Conservation (phyloP, 2,797 vertebrate genomes). For the Pelochelys cantorii region DNA sequence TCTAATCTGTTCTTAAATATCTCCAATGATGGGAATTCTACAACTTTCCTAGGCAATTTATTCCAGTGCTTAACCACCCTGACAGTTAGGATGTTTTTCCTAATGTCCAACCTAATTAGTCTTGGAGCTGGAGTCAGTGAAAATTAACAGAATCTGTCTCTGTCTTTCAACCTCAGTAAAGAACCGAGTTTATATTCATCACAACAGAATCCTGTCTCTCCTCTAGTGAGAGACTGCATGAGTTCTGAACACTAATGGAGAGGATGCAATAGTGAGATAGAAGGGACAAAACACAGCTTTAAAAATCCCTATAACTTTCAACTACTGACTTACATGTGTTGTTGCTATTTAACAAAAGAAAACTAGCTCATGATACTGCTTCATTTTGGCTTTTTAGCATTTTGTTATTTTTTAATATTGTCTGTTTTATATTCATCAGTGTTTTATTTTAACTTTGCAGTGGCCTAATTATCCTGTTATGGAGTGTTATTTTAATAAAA, state of each 20-base stretch:
- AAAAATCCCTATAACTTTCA: neutral
- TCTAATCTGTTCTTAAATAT: too few species aligned
- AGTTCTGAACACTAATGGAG: neutral
- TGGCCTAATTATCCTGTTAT: neutral
- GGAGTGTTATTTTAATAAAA: neutral
- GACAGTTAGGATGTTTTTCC: too few species aligned
- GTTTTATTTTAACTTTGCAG: neutral
- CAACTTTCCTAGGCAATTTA: too few species aligned
- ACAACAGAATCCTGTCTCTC: neutral
- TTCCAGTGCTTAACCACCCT: too few species aligned
- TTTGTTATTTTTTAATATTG: slow-evolving; percentile 7
- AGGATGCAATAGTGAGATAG: neutral
- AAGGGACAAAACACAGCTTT: neutral
- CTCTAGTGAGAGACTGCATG: neutral
- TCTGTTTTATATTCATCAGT: neutral
- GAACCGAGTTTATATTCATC: neutral
- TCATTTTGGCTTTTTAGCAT: neutral
- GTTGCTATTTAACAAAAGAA: slow-evolving; percentile 23
- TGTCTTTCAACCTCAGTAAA: neutral
- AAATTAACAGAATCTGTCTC: slow-evolving; percentile 10
- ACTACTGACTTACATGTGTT: rapidly evolving
- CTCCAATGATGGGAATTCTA: too few species aligned
- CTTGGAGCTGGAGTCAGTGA: slow-evolving; percentile 6
- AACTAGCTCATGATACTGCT: neutral
- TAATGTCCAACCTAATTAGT: neutral